These are phyloP conservation scores for Calameuta idolon DNA, from an alignment of 2,888 invertebrate genomes.

Conservation along the genomic window DNA sequence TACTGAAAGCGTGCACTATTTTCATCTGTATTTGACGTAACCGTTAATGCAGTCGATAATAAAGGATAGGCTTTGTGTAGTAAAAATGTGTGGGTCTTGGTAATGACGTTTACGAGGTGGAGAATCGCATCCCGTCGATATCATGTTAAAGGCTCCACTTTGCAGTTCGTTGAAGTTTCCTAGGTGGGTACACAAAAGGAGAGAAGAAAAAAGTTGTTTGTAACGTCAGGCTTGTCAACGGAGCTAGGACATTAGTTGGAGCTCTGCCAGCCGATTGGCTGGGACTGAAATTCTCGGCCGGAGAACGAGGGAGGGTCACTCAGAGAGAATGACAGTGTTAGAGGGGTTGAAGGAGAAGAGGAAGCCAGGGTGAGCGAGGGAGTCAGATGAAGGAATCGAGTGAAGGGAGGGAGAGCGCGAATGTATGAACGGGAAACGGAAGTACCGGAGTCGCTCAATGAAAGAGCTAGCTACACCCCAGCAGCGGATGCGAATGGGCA, in stretches of 20 bases:
- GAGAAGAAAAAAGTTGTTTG: neutral
- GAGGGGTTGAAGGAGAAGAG: slow-evolving; percentile 3
- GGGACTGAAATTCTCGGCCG: neutral
- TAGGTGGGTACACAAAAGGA: neutral
- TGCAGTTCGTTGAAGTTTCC: neutral
- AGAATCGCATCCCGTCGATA: neutral
- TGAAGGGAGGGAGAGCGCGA: slow-evolving; percentile 32
- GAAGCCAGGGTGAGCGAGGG: slow-evolving; percentile 13
- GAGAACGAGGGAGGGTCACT: neutral
- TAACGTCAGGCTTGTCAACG: neutral
- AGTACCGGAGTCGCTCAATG: slow-evolving; percentile 58
- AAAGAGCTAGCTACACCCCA: slow-evolving; percentile 51
- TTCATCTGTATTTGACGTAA: neutral
- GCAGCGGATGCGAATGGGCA: slow-evolving; percentile 57
- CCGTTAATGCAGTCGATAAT: neutral
- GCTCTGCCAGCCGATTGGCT: neutral
- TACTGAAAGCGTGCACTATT: neutral
- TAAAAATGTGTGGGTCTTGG: neutral
- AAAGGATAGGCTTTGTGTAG: neutral
- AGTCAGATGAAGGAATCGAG: slow-evolving; percentile 23
- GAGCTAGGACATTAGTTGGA: neutral
- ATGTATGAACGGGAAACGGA: slow-evolving; percentile 58
- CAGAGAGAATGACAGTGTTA: neutral
- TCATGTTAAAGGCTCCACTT: neutral
- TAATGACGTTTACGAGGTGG: neutral